phyloP scores from a whole-genome alignment of 2,888 invertebrate genomes.

The Hartigia nigra region DNA sequence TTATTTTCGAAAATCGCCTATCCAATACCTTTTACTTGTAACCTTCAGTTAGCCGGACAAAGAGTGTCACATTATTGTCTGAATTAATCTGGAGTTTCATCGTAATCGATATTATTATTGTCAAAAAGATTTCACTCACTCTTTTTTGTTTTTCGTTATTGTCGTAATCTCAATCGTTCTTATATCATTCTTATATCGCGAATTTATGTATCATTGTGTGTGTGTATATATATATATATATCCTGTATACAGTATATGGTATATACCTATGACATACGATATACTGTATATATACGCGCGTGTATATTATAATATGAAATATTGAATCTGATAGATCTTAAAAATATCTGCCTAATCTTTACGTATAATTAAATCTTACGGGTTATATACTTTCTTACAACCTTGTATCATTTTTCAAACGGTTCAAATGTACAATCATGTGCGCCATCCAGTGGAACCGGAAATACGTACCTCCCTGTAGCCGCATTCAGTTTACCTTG shows the following conservation, averaged over 20 bases:
- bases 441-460: not conserved
- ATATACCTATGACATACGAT: not conserved
- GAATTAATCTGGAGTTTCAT: slow-evolving; percentile 12
- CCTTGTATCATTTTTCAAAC: slow-evolving; percentile 56
- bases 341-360: slow-evolving; percentile 60
- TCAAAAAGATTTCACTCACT: slow-evolving; percentile 24
- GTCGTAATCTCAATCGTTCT: not conserved
- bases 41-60: slow-evolving; percentile 4
- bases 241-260: slow-evolving; percentile 20
- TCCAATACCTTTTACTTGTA: not conserved
- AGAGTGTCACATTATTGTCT: slow-evolving; percentile 20
- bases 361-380: slow-evolving; percentile 50
- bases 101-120: slow-evolving; percentile 32
- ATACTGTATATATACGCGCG: slow-evolving; percentile 28
- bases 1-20: slow-evolving; percentile 1
- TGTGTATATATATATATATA: slow-evolving; percentile 32
- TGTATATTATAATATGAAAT: slow-evolving; percentile 53
- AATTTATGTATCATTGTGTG: slow-evolving; percentile 35
- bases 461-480: too few species aligned
- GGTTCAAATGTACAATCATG: slow-evolving; percentile 18
- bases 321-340: slow-evolving; percentile 61
- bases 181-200: slow-evolving; percentile 24
- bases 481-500: too few species aligned
- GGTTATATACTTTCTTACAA: slow-evolving; percentile 64
- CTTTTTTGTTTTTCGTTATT: slow-evolving; percentile 9